Evolutionary conservation across 2,113 vertebrate species (phyloP), one percentile per base, ranked within the genome.

Genomic region (Aptenodytes forsteri): DNA sequence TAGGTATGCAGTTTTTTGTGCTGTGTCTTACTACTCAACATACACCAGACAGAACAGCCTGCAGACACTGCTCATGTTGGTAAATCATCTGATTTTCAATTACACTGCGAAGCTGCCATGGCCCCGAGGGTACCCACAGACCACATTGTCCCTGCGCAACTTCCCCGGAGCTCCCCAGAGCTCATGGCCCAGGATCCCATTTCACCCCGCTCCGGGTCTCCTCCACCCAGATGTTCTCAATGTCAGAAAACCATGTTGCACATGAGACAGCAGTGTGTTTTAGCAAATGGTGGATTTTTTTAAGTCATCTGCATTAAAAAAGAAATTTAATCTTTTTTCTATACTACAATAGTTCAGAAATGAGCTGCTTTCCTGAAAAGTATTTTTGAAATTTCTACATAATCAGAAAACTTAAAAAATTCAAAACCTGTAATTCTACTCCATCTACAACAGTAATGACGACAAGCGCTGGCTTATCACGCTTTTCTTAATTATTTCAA

Each of bases 131-230:
- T 8, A 71, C 27, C 18, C 40, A 62, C 7, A 13, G n/a, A 32
- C 38, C 34, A 46, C n/a, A 10, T 5, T 22, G 36, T 21, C 20
- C 23, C 25, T 59, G 4, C 4, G 3, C 34, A 36, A 6, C n/a
- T 25, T 58, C 23, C n/a, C 7, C 3, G 9, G 19, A 61, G 10
- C 3, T 49, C 14, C 13, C 29, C 19, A 5, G 19, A 1, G 2
- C 20, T 47, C 1, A 0, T 5, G 21, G 30, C 9, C 46, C 66
- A 38, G 52, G 9, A 58, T 22, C 2, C 13, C 36, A 21, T 13
- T 46, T 16, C 40, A 78, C 3, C 2, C 4, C 4, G 1, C 30
- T 32, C 10, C 1, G 5, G 7, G 19, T 15, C 7, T 65, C 7
- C 16, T 40, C 26, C 50, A 82, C 15, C 4, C 38, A 66, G 21